A percentile compares a stretch with the other conserved stretches of the same genome.
Evolutionary conservation across 2,113 vertebrate genomes (phyloP).

Genomic region (Eurystomus gularis): DNA sequence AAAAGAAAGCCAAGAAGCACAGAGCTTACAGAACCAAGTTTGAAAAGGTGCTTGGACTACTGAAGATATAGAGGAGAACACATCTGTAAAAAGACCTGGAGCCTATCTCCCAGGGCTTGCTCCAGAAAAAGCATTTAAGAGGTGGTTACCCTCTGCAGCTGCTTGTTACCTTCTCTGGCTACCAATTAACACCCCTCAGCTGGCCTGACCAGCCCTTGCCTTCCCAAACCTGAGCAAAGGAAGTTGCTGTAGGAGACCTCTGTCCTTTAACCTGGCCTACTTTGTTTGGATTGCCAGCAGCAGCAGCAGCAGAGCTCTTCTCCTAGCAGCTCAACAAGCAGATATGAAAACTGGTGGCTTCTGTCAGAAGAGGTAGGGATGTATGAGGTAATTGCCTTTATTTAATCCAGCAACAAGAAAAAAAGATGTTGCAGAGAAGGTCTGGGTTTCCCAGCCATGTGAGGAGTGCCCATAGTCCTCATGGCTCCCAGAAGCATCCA

Average conservation of each 20-base stretch:
- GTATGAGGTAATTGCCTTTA: background rate
- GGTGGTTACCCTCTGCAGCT: background rate
- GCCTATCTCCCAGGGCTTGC: background rate
- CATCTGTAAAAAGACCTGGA: background rate
- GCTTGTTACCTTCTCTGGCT: background rate
- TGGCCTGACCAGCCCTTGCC: no score
- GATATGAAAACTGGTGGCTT: background rate
- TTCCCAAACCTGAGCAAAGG: background rate
- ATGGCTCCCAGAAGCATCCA: background rate
- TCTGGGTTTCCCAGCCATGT: background rate
- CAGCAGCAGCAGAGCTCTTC: background rate
- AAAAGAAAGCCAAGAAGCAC: background rate
- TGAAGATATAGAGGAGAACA: background rate
- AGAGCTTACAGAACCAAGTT: background rate
- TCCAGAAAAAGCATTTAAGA: background rate
- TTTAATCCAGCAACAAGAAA: background rate
- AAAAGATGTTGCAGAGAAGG: fast-evolving
- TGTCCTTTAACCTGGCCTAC: background rate
- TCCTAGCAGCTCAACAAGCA: background rate
- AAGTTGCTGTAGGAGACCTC: background rate
- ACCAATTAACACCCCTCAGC: fast-evolving
- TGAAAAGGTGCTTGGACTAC: background rate
- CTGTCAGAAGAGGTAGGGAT: background rate
- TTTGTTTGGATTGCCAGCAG: background rate
- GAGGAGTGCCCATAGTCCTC: fast-evolving